Percentiles rank a stretch among this genome's conserved stretches.
Conservation (phyloP, 2,113 vertebrate genomes). For the Oophaga pumilio region DNA sequence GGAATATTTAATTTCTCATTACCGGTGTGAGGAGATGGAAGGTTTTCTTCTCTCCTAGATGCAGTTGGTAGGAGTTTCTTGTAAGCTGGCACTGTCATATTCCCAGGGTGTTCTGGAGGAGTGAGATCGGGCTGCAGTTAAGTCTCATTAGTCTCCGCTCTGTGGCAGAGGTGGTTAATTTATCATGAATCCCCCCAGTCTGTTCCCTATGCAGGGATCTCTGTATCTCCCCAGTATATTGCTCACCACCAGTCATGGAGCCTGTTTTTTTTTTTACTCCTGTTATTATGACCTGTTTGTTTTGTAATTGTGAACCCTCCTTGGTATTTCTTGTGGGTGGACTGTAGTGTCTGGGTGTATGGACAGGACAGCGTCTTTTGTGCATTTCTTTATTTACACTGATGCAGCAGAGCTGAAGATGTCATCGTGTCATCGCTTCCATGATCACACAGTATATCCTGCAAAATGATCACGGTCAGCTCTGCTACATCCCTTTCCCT, state of each 20-base stretch:
- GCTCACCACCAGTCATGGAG: neutral
- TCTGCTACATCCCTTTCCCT: neutral
- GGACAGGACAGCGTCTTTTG: neutral
- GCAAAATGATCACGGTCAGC: neutral
- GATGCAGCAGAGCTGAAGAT: neutral
- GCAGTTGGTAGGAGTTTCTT: neutral
- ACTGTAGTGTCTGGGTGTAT: neutral
- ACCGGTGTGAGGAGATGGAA: neutral
- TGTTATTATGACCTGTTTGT: neutral
- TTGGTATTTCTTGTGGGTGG: neutral
- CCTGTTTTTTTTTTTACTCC: neutral
- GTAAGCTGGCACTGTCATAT: neutral
- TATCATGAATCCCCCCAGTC: neutral
- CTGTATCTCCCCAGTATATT: neutral
- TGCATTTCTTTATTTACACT: neutral
- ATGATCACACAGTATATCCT: neutral
- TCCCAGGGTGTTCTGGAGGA: neutral
- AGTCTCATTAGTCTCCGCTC: neutral
- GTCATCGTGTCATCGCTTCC: neutral
- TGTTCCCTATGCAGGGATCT: neutral
- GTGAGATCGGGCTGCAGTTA: neutral
- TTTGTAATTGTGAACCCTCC: neutral
- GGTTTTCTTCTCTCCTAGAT: neutral
- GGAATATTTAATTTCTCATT: slow-evolving; percentile 4
- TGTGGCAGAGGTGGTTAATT: neutral